A percentile compares a stretch with the other conserved stretches of the same genome.
phyloP scores from a whole-genome alignment of 2,113 vertebrate species.

The Smithornis capensis region DNA sequence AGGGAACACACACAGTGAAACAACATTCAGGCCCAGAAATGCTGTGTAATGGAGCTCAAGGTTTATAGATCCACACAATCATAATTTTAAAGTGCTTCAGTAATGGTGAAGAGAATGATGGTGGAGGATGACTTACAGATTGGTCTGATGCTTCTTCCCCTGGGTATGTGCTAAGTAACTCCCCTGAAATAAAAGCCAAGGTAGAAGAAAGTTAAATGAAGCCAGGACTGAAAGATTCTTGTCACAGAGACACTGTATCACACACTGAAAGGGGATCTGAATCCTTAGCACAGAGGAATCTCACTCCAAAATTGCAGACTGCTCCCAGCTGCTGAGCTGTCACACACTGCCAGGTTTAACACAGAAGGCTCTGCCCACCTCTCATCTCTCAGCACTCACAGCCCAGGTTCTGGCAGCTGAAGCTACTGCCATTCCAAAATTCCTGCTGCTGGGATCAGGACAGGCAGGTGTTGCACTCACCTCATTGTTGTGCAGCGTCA shows the following conservation, averaged over 20 bases:
- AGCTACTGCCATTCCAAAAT: not conserved
- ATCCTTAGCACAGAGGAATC: not conserved
- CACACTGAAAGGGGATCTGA: not conserved
- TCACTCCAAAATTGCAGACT: not conserved
- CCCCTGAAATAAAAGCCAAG: conserved; percentile 75
- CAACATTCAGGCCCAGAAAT: not conserved
- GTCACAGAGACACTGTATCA: not conserved
- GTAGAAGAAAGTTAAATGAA: not conserved
- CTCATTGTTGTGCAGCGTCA: conserved; percentile 98
- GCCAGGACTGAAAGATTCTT: not conserved
- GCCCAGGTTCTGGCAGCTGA: not conserved
- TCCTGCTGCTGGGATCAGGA: not conserved
- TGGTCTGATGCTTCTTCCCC: conserved; percentile 98
- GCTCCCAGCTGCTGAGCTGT: not conserved
- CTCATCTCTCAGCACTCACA: not conserved
- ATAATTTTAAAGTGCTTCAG: not conserved
- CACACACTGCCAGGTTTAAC: not conserved
- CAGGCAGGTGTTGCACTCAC: conserved; percentile 53
- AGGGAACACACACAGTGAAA: not conserved
- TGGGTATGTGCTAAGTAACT: conserved; percentile 98
- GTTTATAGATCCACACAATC: fast-evolving
- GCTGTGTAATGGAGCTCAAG: fast-evolving
- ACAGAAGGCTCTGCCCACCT: not conserved
- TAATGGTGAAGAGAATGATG: not conserved
- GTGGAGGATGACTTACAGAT: conserved; percentile 81